Base-by-base conservation (phyloP, 2,888 invertebrate species). In the Lissocephala sabroskyi region DNA sequence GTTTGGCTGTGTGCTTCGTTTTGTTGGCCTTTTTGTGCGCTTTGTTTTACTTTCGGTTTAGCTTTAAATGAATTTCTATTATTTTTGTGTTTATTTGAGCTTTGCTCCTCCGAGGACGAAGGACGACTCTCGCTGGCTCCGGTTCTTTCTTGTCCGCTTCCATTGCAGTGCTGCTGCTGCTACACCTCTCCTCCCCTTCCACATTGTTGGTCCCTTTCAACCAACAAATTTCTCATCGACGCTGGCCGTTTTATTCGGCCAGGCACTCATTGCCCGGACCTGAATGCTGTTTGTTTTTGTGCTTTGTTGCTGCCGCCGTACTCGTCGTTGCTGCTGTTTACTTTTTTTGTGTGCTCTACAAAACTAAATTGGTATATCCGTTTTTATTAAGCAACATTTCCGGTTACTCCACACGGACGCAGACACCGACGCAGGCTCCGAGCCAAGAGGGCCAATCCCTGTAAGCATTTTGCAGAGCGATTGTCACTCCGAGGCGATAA, bases 341-440 rank as follows among this genome's bases (percentile, higher is more conserved):
- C 37, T 49, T 49, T 45, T 57, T 35, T 35, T 35, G 58, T 67
- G 41, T 42, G 43, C 51, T 73, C 64, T 65, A 67, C 76, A 76
- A 57, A 76, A 74, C 74, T 76, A 71, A 71, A 71, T 71, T 71
- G 71, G 76, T 76, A 76, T 76, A 76, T 71, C 76, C 71, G 71
- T 71, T 76, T 76, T 71, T 71, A 71, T 71, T 71, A 71, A 71
- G 74, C 71, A 73, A 71, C 76, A 76, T 71, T 71, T 71, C 71
- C 76, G 76, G 76, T 76, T 63, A 56, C 65, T 67, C 59, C 67
- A 18, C 39, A 44, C 40, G 19, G 19, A 39, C 30, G 16, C 19
- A 39, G 1, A 49, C 19, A 44, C 28, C 35, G 40, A 49, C 41
- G 41, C 23, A 30, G 30, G 23, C 16, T 19, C 26, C 10, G 3